Conservation (phyloP, 2,888 invertebrate species). For the Caenorhabditis panamensis region DNA sequence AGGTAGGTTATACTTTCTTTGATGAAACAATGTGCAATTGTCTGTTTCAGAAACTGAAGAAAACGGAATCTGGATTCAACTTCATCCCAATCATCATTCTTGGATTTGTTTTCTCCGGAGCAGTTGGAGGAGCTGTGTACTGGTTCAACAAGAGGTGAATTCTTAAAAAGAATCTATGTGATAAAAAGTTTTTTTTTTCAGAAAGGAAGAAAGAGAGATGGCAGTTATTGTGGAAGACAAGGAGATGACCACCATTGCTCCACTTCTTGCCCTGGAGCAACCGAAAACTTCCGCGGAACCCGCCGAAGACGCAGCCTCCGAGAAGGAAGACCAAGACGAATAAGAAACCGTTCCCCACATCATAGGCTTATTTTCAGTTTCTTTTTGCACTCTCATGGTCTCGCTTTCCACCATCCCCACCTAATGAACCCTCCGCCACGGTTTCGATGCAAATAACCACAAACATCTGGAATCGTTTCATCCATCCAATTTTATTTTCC, state of each 20-base stretch:
- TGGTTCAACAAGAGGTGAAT: slow-evolving; percentile 41
- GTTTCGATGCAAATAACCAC: not conserved
- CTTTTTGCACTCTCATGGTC: slow-evolving; percentile 46
- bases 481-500: slow-evolving; percentile 3
- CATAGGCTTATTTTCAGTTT: slow-evolving; percentile 30
- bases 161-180: not conserved
- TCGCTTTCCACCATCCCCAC: slow-evolving; percentile 32
- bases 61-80: slow-evolving; percentile 34
- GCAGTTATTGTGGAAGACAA: slow-evolving; percentile 46
- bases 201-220: slow-evolving; percentile 36
- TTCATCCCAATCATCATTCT: slow-evolving; percentile 33
- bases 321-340: slow-evolving; percentile 33
- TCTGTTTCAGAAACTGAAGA: slow-evolving; percentile 48
- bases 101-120: slow-evolving; percentile 48
- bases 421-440: slow-evolving; percentile 15
- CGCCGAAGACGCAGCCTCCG: slow-evolving; percentile 22
- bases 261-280: slow-evolving; percentile 46
- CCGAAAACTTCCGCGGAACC: slow-evolving; percentile 37
- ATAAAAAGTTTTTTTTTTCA: slow-evolving; percentile 7
- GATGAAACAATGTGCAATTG: too few species aligned
- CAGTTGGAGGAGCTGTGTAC: slow-evolving; percentile 42
- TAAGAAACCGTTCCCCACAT: not conserved
- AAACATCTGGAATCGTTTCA: slow-evolving; percentile 7
- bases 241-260: slow-evolving; percentile 60
- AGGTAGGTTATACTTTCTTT: too few species aligned